Base-by-base conservation (phyloP, 1,140 invertebrate genomes). In the Nomia melanderi region DNA sequence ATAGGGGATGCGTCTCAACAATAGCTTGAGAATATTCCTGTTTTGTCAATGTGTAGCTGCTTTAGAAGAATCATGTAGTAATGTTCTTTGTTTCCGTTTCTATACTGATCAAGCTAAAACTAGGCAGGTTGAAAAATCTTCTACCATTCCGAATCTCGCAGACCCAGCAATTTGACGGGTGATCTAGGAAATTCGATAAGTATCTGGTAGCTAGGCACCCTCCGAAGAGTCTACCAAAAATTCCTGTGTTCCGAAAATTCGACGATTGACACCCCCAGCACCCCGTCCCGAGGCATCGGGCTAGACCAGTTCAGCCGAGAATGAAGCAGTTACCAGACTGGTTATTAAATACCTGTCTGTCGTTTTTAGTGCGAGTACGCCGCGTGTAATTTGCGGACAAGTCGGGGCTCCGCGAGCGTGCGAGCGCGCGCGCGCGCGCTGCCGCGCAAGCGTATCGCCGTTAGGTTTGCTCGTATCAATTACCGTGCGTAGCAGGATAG, bases 341-440 rank as follows among this genome's bases (percentile, higher is more conserved):
- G 69, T 85, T 80, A 84, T 85, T 85, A 85, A 85, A 82, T 84
- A 84, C 83, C 78, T 84, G 84, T 84, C 75, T 85, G 79, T 85
- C 76, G 79, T 84, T 85, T 50, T 85, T 85, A 85, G 64, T 76
- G 36, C 57, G 63, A 74, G 57, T 76, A 77, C 71, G 59, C 39
- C 44, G 76, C 76, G 76, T 85, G 72, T 84, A 85, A 84, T 84
- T 85, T 80, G 78, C 83, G 56, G 82, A 85, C 82, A 76, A 65
- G 79, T 65, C 53, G 54, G 44, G 62, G 14, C 14, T n/a, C n/a
- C n/a, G n/a, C n/a, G n/a, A n/a, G n/a, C n/a, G n/a, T n/a, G n/a
- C n/a, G n/a, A n/a, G n/a, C n/a, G n/a, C n/a, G n/a, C n/a, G n/a
- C 36, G 36, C 8, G 36, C 36, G 6, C 4, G 36, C 36, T 12